Conservation (phyloP, 2,113 vertebrate species). For the Platichthys flesus region DNA sequence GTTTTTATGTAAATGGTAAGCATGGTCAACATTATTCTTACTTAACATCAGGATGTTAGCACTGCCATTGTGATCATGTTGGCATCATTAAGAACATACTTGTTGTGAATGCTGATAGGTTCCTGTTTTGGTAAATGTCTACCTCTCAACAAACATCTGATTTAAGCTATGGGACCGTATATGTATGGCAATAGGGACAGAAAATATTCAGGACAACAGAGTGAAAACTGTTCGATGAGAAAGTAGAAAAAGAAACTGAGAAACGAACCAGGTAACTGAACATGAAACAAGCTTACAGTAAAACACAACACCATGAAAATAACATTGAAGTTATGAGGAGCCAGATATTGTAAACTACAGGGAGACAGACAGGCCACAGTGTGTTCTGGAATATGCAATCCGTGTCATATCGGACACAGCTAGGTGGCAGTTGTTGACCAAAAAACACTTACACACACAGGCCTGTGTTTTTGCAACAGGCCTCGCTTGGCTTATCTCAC, state of each 20-base stretch:
- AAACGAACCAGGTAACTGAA: neutral
- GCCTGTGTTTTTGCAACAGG: slow-evolving; percentile 49
- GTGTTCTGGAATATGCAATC: slow-evolving; percentile 9
- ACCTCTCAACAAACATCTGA: neutral
- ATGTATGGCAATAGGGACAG: too few relatives aligned
- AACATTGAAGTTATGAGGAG: neutral
- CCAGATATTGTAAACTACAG: slow-evolving; percentile 16
- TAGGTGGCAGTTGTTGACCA: slow-evolving; percentile 53
- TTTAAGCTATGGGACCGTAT: neutral
- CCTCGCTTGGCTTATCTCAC: slow-evolving; percentile 31
- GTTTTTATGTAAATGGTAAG: too few relatives aligned
- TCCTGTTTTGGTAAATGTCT: neutral
- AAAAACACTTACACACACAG: slow-evolving; percentile 38
- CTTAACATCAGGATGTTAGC: neutral
- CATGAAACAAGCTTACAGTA: neutral
- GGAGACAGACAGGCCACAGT: slow-evolving; percentile 7
- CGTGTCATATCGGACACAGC: slow-evolving; percentile 22
- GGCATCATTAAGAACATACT: neutral
- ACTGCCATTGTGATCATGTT: neutral
- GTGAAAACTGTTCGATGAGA: neutral
- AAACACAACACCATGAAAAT: slow-evolving; percentile 7
- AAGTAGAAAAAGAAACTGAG: slow-evolving; percentile 4
- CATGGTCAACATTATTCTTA: too few relatives aligned
- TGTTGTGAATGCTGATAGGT: neutral
- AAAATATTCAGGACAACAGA: too few relatives aligned